phyloP scores from a whole-genome alignment of 2,888 invertebrate species.

The Pollenia labialis region DNA sequence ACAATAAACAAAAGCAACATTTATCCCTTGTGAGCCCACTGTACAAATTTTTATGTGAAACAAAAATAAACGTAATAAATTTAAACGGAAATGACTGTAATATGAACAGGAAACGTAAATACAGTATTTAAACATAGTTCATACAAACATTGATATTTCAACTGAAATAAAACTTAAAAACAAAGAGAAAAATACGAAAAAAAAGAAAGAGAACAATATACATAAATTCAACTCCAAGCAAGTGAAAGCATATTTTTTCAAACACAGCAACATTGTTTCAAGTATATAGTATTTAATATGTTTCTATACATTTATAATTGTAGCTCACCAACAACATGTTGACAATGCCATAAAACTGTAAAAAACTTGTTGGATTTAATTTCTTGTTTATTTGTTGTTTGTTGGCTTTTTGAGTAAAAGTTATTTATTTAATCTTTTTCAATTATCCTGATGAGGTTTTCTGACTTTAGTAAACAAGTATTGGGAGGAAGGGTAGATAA shows the following conservation, averaged over 20 bases:
- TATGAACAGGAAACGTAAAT: conserved; percentile 63
- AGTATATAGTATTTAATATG: conserved; percentile 8
- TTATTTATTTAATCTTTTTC: conserved; percentile 71
- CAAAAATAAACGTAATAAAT: conserved; percentile 33
- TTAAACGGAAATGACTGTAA: conserved; percentile 60
- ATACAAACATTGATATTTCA: conserved; percentile 5
- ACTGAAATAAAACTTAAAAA: conserved; percentile 20
- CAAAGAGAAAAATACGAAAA: not conserved
- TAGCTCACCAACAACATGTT: conserved; percentile 37
- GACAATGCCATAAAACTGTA: conserved; percentile 65
- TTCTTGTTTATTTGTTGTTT: not conserved
- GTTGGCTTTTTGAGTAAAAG: conserved; percentile 58
- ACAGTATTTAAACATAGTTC: conserved; percentile 13
- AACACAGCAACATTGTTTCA: not conserved
- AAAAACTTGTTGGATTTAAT: conserved; percentile 64
- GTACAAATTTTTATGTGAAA: conserved; percentile 19
- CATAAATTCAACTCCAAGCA: not conserved
- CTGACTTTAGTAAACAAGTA: conserved; percentile 40
- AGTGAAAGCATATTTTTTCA: conserved; percentile 19
- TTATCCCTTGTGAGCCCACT: not conserved
- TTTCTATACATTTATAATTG: conserved; percentile 19
- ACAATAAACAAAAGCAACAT: not conserved
- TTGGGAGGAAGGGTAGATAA: conserved; percentile 41
- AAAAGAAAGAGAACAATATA: conserved; percentile 32
- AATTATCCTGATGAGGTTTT: conserved; percentile 71